Evolutionary conservation across 2,888 invertebrate species (phyloP), one percentile per base, ranked within the genome.

Genomic region (Panzeria rudis): DNA sequence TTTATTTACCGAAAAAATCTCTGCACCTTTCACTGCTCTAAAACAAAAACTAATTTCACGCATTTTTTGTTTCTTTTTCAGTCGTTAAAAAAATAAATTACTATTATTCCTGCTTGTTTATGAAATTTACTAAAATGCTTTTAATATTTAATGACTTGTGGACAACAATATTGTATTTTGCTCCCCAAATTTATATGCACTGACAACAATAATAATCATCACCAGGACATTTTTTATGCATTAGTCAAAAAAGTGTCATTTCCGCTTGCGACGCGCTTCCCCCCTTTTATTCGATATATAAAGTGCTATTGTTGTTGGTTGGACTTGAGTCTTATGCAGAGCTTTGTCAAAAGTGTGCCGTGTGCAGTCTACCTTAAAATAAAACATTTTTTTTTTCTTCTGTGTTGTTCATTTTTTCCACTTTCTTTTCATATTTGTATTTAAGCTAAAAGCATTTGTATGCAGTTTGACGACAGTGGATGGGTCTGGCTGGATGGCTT

Each of bases 291-390:
- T 77, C 23, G 20, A 11, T n/a, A 6, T 15, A 71, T 54, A 71
- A 61, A 73, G 59, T 79, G 73, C 73, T 54, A 66, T 73, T 77
- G 56, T 76, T 84, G 85, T 80, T 83, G 52, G 85, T 80, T 83
- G 56, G 72, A 69, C 80, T 59, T 81, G 56, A 68, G 77, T 52
- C 41, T 71, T 71, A 59, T 61, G 59, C 56, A 52, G 56, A 71
- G 80, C 54, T 72, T 76, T 71, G 29, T 59, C 38, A 78, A 79
- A 78, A 84, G 79, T 72, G 86, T 86, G 85, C 69, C 87, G 85
- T 78, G 83, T 87, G 87, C 88, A 87, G 62, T 87, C 83, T 86
- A 86, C 86, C 86, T 86, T 86, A 72, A 84, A 86, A 87, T 82
- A 85, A 84, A 86, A 85, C 41, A 83, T 73, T 83, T 83, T 76